Evolutionary conservation across 2,888 invertebrate genomes (phyloP).

Genomic region (Thecocarcelia acutangulata): DNA sequence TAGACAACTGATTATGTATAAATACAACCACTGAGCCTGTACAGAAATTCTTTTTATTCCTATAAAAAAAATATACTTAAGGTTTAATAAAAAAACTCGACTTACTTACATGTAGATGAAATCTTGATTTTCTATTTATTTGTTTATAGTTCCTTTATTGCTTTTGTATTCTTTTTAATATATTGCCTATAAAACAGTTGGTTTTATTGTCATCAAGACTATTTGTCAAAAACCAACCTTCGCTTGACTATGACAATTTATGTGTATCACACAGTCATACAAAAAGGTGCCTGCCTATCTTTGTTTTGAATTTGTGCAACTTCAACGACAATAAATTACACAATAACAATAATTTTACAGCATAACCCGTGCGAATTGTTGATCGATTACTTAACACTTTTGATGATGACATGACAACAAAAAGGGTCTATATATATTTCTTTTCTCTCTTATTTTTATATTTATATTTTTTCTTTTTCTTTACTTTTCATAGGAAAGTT

Average conservation of each 20-base stretch:
- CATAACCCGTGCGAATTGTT: constrained; percentile 67
- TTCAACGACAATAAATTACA: constrained; percentile 23
- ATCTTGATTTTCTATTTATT: not conserved
- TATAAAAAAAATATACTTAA: too few species aligned
- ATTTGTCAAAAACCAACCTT: constrained; percentile 50
- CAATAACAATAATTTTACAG: constrained; percentile 40
- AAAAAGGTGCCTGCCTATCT: constrained; percentile 33
- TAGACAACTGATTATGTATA: too few species aligned
- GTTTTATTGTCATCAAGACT: constrained; percentile 61
- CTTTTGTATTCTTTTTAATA: not conserved
- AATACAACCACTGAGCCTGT: too few species aligned
- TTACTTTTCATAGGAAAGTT: constrained; percentile 10
- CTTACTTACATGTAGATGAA: too few species aligned
- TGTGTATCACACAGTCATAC: constrained; percentile 24
- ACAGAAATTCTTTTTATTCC: too few species aligned
- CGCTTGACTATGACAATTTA: constrained; percentile 44
- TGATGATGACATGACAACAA: constrained; percentile 62
- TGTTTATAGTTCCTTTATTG: not conserved
- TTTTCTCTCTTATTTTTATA: not conserved
- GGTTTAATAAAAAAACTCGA: too few species aligned
- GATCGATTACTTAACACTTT: constrained; percentile 77
- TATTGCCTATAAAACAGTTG: constrained; percentile 46
- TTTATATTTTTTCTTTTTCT: constrained; percentile 6
- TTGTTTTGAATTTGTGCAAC: constrained; percentile 15
- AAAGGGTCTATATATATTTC: constrained; percentile 36